phyloP scores from a whole-genome alignment of 2,797 vertebrate genomes.

The Cygnus olor region DNA sequence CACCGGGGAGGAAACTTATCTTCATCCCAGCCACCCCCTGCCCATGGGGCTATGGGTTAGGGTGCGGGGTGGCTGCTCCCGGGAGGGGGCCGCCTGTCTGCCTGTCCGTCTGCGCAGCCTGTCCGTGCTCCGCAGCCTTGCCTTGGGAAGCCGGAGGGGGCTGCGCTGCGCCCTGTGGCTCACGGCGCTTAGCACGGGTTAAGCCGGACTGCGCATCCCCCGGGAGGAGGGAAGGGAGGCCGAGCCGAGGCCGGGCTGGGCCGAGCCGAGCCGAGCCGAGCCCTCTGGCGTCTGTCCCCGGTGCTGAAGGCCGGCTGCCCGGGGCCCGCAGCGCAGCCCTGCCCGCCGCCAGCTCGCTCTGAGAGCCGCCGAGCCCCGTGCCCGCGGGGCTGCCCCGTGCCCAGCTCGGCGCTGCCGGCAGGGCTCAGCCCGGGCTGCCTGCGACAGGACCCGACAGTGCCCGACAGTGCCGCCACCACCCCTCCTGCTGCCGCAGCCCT shows the following conservation, averaged over 20 bases:
- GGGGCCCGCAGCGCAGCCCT: neutral
- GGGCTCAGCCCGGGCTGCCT: too few species aligned
- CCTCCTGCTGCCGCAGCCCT: neutral
- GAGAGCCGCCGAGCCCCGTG: too few species aligned
- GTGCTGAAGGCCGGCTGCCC: slow-evolving; percentile 12
- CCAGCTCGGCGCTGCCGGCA: too few species aligned
- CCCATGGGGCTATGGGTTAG: fast-evolving
- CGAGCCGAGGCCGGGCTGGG: neutral
- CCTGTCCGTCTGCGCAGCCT: neutral
- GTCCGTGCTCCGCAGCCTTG: neutral
- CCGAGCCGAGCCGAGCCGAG: too few species aligned
- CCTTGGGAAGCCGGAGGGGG: neutral
- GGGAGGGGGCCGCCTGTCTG: too few species aligned
- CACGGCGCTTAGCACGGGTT: neutral
- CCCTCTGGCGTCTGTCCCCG: slow-evolving; percentile 51
- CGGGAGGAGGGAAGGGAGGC: neutral
- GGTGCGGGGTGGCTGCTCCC: neutral
- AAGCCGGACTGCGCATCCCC: neutral
- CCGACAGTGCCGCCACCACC: neutral
- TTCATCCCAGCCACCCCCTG: neutral
- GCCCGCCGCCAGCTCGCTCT: too few species aligned
- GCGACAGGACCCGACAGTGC: too few species aligned
- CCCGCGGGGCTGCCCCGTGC: too few species aligned
- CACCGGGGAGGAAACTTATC: neutral
- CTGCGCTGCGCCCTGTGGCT: neutral